Base-by-base conservation (phyloP, 2,797 vertebrate species). In the Meriones psammophilus region DNA sequence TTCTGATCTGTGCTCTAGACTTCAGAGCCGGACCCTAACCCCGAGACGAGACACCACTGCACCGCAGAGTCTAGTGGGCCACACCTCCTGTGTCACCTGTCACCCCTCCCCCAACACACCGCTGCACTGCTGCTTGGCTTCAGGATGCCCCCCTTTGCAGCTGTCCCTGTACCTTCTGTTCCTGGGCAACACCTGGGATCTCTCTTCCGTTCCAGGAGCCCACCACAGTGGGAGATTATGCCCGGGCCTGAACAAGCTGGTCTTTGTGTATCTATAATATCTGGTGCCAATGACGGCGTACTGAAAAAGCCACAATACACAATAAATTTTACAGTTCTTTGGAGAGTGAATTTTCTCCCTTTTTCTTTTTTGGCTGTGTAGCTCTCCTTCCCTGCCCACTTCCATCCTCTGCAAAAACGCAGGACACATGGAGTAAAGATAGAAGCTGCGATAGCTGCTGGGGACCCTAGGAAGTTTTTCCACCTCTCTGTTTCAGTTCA, bases 251-350 rank as follows among this genome's bases (percentile, higher is more conserved):
- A 98, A 98, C 98, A 98, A 98, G 97, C 94, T 84, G 98, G 98
- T 98, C 98, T 97, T 98, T 98, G 98, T 99, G 98, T 98, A 98
- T 97, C 98, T 88, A 96, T 98, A 98, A 98, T 97, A 93, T 0
- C 97, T 98, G 98, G 98, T 98, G 98, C 98, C 97, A 98, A 98
- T 98, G 98, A 98, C 97, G 98, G 97, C 98, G 95, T 98, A 98
- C 97, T 98, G 42, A 97, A 98, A 95, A 98, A 98, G 98, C 98
- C 98, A 97, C 98, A 99, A 98, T 98, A 98, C 95, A 98, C 98
- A 99, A 99, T 99, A 99, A 98, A 99, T 98, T 98, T 98, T 98
- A 98, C 98, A 98, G 97, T 98, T 98, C 98, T 98, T 98, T 98
- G 98, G 98, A 98, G 98, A 74, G 73, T 97, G 97, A 96, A 97